Conservation (phyloP, 2,888 invertebrate genomes). For the Zaprionus obscuricornis region DNA sequence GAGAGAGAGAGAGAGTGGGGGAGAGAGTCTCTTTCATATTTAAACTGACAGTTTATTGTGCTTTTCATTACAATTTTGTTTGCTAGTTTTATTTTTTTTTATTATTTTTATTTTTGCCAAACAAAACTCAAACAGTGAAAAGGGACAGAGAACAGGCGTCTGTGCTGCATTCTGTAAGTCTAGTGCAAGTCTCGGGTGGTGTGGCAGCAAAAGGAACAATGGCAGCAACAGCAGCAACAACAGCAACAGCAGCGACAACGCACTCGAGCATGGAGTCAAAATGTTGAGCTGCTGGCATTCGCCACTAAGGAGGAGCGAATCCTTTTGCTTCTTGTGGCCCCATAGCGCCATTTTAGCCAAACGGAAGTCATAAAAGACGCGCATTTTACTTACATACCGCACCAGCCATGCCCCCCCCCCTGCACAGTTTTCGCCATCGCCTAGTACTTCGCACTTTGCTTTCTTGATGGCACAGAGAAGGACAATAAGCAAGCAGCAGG, state of each 20-base stretch:
- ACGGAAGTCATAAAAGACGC: conserved; percentile 76
- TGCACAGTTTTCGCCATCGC: conserved; percentile 18
- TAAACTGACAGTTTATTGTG: conserved; percentile 78
- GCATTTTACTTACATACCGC: conserved; percentile 34
- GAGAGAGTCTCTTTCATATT: conserved; percentile 65
- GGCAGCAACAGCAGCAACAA: too few species aligned
- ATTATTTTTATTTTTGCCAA: too few species aligned
- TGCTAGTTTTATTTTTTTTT: conserved; percentile 69
- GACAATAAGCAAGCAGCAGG: too few species aligned
- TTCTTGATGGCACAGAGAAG: conserved; percentile 45
- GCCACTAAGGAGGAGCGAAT: conserved; percentile 31
- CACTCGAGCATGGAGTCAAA: conserved; percentile 72
- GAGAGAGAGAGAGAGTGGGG: neutral
- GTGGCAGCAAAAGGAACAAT: conserved; percentile 34
- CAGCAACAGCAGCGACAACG: conserved; percentile 35
- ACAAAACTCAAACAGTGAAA: conserved; percentile 41
- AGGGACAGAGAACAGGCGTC: neutral
- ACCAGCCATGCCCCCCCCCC: conserved; percentile 15
- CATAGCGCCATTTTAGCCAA: conserved; percentile 69
- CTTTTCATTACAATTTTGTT: conserved; percentile 74
- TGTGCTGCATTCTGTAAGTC: conserved; percentile 11
- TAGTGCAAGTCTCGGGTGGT: too few species aligned
- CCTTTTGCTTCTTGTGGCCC: conserved; percentile 26
- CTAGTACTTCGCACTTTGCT: conserved; percentile 11
- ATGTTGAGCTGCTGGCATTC: conserved; percentile 60